These are phyloP conservation scores for Forbesichthys agassizii DNA, from an alignment of 2,113 vertebrate genomes.

Conservation along the genomic window DNA sequence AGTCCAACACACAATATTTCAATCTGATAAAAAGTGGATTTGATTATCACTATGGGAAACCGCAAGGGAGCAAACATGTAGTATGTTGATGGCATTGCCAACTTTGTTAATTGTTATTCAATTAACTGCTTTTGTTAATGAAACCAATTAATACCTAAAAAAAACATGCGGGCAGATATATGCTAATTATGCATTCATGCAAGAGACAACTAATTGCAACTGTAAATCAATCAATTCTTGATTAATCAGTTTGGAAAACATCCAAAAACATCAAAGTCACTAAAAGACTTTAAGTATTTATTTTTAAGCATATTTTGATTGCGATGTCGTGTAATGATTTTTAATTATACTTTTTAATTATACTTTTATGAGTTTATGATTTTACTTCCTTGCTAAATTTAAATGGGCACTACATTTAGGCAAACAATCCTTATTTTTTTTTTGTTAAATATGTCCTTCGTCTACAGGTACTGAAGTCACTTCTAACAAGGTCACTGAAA, in stretches of 20 bases:
- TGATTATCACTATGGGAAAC: conserved; percentile 73
- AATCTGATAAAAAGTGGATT: conserved; percentile 77
- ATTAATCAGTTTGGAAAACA: conserved; percentile 73
- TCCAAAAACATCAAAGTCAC: conserved; percentile 78
- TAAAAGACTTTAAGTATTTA: conserved; percentile 63
- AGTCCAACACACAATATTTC: conserved; percentile 77
- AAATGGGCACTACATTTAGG: conserved; percentile 62
- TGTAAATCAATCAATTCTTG: conserved; percentile 75
- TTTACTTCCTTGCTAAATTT: conserved; percentile 70
- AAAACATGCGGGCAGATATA: conserved; percentile 66
- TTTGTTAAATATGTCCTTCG: conserved; percentile 57
- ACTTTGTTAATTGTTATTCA: conserved; percentile 79
- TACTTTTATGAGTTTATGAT: conserved; percentile 72
- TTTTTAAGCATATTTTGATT: conserved; percentile 66
- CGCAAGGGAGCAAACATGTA: conserved; percentile 70
- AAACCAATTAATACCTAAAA: conserved; percentile 79
- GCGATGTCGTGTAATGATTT: conserved; percentile 69
- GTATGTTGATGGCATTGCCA: conserved; percentile 64
- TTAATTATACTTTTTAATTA: conserved; percentile 68
- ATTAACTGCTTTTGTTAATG: conserved; percentile 78
- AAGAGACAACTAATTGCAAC: conserved; percentile 74
- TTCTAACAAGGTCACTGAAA: conserved; percentile 66
- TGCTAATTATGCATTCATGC: conserved; percentile 76
- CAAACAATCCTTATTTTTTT: conserved; percentile 42
- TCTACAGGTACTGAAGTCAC: conserved; percentile 50